A percentile compares a stretch with the other conserved stretches of the same genome.
phyloP scores from a whole-genome alignment of 1,140 invertebrate genomes.

The Formica selysi region DNA sequence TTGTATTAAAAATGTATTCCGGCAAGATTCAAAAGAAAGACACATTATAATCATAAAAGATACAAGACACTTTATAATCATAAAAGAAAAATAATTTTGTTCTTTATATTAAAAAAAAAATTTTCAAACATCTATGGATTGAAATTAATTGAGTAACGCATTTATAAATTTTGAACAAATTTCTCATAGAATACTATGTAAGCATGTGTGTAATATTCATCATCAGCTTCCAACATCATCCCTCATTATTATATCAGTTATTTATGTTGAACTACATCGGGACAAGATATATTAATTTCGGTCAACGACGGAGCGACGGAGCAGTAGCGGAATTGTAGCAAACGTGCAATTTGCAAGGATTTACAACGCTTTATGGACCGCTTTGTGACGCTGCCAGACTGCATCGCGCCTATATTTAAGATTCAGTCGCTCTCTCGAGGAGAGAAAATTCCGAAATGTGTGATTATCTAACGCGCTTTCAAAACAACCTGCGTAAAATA shows the following conservation, averaged over 20 bases:
- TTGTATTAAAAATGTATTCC: neutral
- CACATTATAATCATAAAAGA: no score
- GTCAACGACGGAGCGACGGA: neutral
- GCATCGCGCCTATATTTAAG: constrained; percentile 33
- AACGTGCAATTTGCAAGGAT: constrained; percentile 18
- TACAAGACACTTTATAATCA: neutral
- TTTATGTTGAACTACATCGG: constrained; percentile 16
- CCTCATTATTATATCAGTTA: neutral
- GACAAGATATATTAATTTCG: constrained; percentile 30
- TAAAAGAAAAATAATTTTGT: neutral
- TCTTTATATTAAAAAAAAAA: neutral
- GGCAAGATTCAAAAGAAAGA: neutral
- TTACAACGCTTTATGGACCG: constrained; percentile 12
- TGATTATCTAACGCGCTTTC: constrained; percentile 33
- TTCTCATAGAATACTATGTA: neutral
- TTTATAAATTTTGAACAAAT: neutral
- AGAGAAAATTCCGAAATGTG: neutral
- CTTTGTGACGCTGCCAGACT: neutral
- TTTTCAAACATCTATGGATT: neutral
- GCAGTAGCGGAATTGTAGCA: constrained; percentile 1
- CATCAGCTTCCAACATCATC: neutral
- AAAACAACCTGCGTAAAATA: constrained; percentile 39
- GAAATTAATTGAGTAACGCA: neutral
- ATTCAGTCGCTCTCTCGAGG: neutral
- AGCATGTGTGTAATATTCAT: neutral